Percentiles rank a stretch among this genome's conserved stretches.
Evolutionary conservation across 2,797 vertebrate species (phyloP).

Genomic region (Anomalospiza imberbis): DNA sequence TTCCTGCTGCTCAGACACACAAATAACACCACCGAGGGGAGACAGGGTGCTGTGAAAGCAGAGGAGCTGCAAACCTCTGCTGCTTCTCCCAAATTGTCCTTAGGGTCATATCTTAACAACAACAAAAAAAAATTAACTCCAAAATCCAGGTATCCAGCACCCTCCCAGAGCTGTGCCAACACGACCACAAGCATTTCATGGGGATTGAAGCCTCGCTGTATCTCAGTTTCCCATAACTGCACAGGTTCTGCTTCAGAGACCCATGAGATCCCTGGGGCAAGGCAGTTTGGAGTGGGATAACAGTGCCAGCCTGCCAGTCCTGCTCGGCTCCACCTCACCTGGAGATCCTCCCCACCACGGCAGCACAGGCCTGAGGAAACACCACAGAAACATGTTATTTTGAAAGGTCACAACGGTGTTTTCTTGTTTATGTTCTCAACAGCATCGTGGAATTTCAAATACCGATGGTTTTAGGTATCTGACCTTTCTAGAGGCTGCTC

Average conservation of each 20-base stretch:
- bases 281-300: not conserved
- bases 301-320: not conserved
- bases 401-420: not conserved
- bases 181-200: fast-evolving
- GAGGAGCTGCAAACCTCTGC: not conserved
- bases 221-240: not conserved
- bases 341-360: not conserved
- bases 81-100: not conserved
- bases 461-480: not conserved
- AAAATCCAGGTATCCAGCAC: fast-evolving
- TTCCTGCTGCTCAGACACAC: not conserved
- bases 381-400: not conserved
- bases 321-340: not conserved
- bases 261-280: not conserved
- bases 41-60: not conserved
- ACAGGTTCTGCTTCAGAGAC: not conserved
- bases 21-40: fast-evolving
- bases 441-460: not conserved
- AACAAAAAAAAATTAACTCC: not conserved
- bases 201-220: not conserved
- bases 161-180: not conserved
- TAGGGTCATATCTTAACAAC: not conserved
- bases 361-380: not conserved
- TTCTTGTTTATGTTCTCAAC: not conserved
- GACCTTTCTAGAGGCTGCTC: not conserved